Conservation (phyloP, 2,797 vertebrate species). For the Sebastes cheni region DNA sequence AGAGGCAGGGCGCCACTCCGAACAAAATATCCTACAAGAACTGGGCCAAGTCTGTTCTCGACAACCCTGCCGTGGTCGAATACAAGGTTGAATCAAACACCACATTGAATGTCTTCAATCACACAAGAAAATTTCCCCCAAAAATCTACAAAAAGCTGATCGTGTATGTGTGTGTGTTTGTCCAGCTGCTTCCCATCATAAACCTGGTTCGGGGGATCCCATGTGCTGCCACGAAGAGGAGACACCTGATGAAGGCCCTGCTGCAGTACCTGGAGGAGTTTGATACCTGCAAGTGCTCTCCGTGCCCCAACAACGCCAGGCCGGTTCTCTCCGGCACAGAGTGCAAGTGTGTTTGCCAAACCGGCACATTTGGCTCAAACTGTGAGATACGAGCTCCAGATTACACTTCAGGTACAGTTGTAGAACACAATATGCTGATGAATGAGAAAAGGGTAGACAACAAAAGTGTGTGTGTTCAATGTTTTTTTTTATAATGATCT, state of each 20-base stretch:
- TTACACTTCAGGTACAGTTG: slow-evolving; percentile 81
- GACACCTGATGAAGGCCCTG: slow-evolving; percentile 86
- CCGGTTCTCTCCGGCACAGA: slow-evolving; percentile 84
- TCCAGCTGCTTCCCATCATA: slow-evolving; percentile 85
- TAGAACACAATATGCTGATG: not conserved
- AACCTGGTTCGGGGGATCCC: slow-evolving; percentile 87
- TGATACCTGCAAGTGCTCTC: slow-evolving; percentile 88
- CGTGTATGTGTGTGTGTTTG: not conserved
- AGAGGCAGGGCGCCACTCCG: slow-evolving; percentile 79
- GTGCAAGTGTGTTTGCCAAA: slow-evolving; percentile 90
- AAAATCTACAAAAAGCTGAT: not conserved
- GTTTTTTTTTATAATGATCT: not conserved
- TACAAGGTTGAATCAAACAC: slow-evolving; percentile 79
- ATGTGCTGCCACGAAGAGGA: slow-evolving; percentile 88
- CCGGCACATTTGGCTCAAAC: slow-evolving; percentile 87
- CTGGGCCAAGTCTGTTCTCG: slow-evolving; percentile 89
- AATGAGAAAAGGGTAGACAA: not conserved
- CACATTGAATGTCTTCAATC: not conserved
- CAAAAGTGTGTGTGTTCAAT: not conserved
- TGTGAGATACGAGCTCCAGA: slow-evolving; percentile 86
- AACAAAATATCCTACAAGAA: slow-evolving; percentile 74
- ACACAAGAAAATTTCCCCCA: not conserved
- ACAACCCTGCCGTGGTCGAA: slow-evolving; percentile 87
- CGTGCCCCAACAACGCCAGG: slow-evolving; percentile 89
- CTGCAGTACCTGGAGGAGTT: slow-evolving; percentile 82